These are phyloP conservation scores for Psilopogon haemacephalus DNA, from an alignment of 2,113 vertebrate species.

Conservation along the genomic window DNA sequence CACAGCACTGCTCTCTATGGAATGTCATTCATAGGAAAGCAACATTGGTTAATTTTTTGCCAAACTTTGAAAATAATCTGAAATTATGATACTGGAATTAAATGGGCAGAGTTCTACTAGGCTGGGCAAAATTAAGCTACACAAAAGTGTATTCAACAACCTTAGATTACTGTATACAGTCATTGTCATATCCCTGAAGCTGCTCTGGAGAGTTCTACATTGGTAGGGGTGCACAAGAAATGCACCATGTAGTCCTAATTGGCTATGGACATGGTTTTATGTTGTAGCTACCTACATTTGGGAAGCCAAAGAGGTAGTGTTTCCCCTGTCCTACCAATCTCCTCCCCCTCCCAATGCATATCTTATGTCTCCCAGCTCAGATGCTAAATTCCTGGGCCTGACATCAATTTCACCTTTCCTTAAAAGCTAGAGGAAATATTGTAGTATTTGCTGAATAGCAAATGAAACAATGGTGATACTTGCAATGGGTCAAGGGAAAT, in stretches of 20 bases:
- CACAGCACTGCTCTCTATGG: background rate
- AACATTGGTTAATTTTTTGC: background rate
- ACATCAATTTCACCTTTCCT: background rate
- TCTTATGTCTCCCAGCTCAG: background rate
- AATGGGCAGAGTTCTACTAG: background rate
- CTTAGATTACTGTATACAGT: no score
- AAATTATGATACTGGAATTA: background rate
- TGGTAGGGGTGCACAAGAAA: background rate
- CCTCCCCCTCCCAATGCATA: no score
- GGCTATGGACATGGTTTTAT: rapidly evolving
- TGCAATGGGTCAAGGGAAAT: background rate
- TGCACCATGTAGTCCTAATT: background rate
- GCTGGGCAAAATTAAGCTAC: background rate
- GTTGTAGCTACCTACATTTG: background rate
- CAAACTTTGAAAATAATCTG: background rate
- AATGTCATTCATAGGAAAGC: background rate
- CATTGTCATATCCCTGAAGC: background rate
- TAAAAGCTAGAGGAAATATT: background rate
- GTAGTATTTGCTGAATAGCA: background rate
- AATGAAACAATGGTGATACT: background rate
- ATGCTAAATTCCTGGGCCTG: background rate
- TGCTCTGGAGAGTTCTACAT: background rate
- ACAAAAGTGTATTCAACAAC: background rate
- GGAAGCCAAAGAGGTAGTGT: background rate
- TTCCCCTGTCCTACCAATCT: background rate